Conservation (phyloP, 2,113 vertebrate species). For the Sinosuthora webbiana region DNA sequence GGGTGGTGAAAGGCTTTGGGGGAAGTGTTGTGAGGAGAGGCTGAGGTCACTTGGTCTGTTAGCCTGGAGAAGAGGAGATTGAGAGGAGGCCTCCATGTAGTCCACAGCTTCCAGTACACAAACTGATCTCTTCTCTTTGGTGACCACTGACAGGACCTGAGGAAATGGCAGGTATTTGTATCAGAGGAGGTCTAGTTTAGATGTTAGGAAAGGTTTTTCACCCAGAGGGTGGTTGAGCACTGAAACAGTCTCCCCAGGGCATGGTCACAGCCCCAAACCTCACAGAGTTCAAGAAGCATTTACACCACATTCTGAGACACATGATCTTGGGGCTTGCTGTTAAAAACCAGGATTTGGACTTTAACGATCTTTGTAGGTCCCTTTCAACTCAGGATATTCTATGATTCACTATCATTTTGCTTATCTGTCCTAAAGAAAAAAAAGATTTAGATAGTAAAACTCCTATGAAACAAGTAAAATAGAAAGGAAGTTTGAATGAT, state of each 20-base stretch:
- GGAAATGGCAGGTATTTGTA: neutral
- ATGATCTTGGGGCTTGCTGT: neutral
- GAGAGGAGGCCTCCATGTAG: neutral
- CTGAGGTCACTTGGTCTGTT: neutral
- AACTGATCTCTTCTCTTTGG: neutral
- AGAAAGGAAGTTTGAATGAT: neutral
- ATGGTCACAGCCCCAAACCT: neutral
- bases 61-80: neutral
- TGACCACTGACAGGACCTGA: neutral
- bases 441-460: neutral
- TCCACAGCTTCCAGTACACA: neutral
- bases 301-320: neutral
- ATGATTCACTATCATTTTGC: neutral
- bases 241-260: neutral
- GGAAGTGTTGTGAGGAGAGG: rapidly evolving
- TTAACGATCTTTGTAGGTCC: neutral
- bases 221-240: rapidly evolving
- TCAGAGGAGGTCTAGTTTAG: neutral
- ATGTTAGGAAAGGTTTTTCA: neutral
- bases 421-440: neutral
- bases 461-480: neutral
- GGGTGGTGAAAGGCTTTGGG: rapidly evolving
- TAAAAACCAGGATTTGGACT: neutral
- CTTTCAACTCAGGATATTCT: neutral
- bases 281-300: neutral